Conservation (phyloP, 2,113 vertebrate genomes). For the Melanerpes formicivorus region DNA sequence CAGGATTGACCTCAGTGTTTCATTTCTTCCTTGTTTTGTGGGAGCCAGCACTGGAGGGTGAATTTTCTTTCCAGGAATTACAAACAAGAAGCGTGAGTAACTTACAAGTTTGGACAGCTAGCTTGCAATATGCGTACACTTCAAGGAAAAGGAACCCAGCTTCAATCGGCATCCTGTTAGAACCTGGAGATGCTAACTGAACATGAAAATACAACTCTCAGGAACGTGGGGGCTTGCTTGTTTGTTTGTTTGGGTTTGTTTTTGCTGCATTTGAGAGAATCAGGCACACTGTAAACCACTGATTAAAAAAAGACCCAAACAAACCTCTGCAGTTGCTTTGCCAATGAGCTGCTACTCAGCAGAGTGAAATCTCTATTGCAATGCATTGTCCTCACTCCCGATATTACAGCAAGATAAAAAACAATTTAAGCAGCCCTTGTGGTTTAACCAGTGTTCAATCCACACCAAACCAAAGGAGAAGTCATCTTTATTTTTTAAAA, state of each 20-base stretch:
- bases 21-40: conserved; percentile 57
- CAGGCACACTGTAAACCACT: not conserved
- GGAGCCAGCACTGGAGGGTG: conserved; percentile 60
- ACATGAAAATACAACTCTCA: not conserved
- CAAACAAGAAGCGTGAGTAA: conserved; percentile 68
- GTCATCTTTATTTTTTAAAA: not conserved
- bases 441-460: not conserved
- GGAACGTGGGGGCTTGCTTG: not conserved
- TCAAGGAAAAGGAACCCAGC: conserved; percentile 39
- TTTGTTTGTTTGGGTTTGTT: not conserved
- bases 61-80: conserved; percentile 77
- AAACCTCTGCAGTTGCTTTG: not conserved
- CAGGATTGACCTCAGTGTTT: conserved; percentile 44
- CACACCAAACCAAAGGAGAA: not conserved
- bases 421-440: not conserved
- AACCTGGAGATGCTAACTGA: not conserved
- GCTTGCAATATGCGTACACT: conserved; percentile 23
- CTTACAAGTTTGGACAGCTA: conserved; percentile 72
- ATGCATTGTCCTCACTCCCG: not conserved
- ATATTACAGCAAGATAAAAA: not conserved
- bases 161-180: not conserved
- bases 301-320: not conserved
- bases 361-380: not conserved
- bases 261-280: not conserved
- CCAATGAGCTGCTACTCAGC: not conserved